Evolutionary conservation across 2,888 invertebrate genomes (phyloP).

Genomic region (Perdita meconis): DNA sequence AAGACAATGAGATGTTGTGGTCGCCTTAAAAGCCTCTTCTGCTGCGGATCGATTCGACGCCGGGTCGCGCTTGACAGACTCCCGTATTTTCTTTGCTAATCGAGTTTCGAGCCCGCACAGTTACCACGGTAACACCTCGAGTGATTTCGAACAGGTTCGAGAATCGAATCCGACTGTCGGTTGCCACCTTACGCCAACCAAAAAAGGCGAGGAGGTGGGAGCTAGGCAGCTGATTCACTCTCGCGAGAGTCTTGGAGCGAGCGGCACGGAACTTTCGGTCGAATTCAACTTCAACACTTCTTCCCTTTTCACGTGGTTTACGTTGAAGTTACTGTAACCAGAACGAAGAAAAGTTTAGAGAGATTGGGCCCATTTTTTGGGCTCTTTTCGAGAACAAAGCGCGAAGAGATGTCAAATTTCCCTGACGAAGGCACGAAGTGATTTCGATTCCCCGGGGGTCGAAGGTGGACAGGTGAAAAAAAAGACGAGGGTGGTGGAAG

Average conservation of each 20-base stretch:
- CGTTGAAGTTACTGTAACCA: no score
- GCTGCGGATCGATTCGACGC: slow-evolving; percentile 74
- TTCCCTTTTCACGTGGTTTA: no score
- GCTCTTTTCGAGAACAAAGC: slow-evolving; percentile 11
- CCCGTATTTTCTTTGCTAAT: slow-evolving; percentile 81
- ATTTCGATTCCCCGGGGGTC: slow-evolving; percentile 47
- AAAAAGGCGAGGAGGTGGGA: slow-evolving; percentile 37
- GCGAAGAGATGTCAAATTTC: slow-evolving; percentile 47
- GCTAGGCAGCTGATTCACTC: slow-evolving; percentile 21
- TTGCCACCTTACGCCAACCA: slow-evolving; percentile 19
- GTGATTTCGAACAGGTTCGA: slow-evolving; percentile 62
- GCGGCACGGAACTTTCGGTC: no score
- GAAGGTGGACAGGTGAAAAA: slow-evolving; percentile 10
- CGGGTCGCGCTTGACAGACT: slow-evolving; percentile 56
- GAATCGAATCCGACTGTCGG: slow-evolving; percentile 43
- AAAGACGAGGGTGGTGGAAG: slow-evolving; percentile 39
- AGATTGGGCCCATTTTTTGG: no score
- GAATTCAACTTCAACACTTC: no score
- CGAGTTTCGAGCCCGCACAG: slow-evolving; percentile 76
- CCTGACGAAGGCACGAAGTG: slow-evolving; percentile 36
- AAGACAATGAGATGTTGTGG: slow-evolving; percentile 72
- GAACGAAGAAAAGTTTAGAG: no score
- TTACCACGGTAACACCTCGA: slow-evolving; percentile 77
- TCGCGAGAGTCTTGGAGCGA: background rate
- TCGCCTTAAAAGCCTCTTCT: slow-evolving; percentile 77